Evolutionary conservation across 2,888 invertebrate genomes (phyloP).

Genomic region (Charanyca ferruginea): DNA sequence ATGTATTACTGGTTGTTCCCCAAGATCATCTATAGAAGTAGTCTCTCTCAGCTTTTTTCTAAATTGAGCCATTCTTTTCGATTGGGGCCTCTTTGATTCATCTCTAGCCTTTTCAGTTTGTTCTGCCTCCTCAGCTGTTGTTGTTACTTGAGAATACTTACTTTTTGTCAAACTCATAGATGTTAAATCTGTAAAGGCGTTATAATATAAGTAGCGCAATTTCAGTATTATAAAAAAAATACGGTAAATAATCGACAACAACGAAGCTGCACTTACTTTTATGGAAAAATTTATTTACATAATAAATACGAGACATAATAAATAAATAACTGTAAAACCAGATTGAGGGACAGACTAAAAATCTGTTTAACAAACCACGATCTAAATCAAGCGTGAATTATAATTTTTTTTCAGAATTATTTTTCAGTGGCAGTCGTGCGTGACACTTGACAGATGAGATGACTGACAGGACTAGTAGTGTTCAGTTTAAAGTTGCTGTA

Average conservation of each 20-base stretch:
- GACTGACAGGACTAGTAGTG: too few species aligned
- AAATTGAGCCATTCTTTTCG: slow-evolving; percentile 92
- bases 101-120: slow-evolving; percentile 20
- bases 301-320: slow-evolving; percentile 38
- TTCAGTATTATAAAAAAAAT: background rate
- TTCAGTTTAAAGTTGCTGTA: too few species aligned
- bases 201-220: too few species aligned
- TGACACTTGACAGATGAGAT: too few species aligned
- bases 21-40: slow-evolving; percentile 93
- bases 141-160: slow-evolving; percentile 71
- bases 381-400: too few species aligned
- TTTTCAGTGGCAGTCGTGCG: too few species aligned
- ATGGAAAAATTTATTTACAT: slow-evolving; percentile 29
- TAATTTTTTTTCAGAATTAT: too few species aligned
- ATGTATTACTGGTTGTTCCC: slow-evolving; percentile 94
- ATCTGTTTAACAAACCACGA: background rate
- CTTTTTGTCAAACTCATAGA: slow-evolving; percentile 37
- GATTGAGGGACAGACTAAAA: too few species aligned
- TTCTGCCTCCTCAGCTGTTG: slow-evolving; percentile 59
- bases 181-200: slow-evolving; percentile 43
- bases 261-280: slow-evolving; percentile 33
- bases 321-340: slow-evolving; percentile 4
- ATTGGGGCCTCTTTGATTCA: slow-evolving; percentile 73
- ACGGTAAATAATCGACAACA: background rate
- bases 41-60: slow-evolving; percentile 94